These are phyloP conservation scores for Melanogrammus aeglefinus DNA, from an alignment of 2,797 vertebrate species.

Conservation along the genomic window DNA sequence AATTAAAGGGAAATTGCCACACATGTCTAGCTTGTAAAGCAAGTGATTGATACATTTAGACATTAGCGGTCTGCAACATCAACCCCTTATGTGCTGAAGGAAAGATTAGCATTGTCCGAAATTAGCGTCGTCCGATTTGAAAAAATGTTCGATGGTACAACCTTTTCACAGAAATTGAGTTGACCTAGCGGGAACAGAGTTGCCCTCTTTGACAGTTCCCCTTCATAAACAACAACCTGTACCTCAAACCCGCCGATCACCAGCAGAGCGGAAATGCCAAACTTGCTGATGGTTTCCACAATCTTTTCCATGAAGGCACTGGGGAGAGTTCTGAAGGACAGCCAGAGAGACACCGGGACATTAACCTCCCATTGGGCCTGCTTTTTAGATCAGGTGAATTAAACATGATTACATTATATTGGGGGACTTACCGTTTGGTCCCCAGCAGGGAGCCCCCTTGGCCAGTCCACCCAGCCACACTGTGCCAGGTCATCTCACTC, in stretches of 20 bases:
- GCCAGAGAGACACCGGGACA: not conserved
- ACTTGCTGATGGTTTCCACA: slow-evolving; percentile 78
- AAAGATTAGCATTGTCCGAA: too few species aligned
- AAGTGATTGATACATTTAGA: too few species aligned
- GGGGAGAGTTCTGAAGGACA: slow-evolving; percentile 81
- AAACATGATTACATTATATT: not conserved
- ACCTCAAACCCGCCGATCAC: slow-evolving; percentile 91
- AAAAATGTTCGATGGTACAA: too few species aligned
- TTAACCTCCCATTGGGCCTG: not conserved
- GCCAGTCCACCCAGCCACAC: slow-evolving; percentile 92
- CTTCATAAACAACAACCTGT: not conserved
- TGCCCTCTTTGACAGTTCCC: not conserved
- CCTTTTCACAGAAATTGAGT: too few species aligned
- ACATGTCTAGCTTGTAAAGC: not conserved
- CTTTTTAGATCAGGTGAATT: not conserved
- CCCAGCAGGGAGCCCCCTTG: slow-evolving; percentile 92
- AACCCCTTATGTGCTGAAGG: too few species aligned
- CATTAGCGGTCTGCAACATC: too few species aligned
- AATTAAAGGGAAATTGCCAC: not conserved
- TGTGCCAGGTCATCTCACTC: slow-evolving; percentile 83
- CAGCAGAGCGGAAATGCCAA: slow-evolving; percentile 84
- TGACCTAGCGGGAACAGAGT: too few species aligned
- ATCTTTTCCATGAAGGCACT: slow-evolving; percentile 82
- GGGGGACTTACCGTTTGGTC: slow-evolving; percentile 83
- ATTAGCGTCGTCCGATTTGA: too few species aligned